Evolutionary conservation across 2,888 invertebrate species (phyloP).

Genomic region (Lithophane semibrunnea): DNA sequence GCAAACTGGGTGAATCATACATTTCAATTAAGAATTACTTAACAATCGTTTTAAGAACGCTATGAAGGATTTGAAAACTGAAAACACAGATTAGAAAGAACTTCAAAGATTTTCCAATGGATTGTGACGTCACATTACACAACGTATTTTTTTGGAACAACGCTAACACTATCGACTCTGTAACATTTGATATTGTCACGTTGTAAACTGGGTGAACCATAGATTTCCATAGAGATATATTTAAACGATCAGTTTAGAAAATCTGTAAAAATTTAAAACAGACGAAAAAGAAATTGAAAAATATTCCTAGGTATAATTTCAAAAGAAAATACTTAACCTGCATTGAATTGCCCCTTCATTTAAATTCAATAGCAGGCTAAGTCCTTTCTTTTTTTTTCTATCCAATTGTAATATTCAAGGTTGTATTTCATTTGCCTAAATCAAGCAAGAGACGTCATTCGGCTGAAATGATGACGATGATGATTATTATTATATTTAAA

Average conservation of each 20-base stretch:
- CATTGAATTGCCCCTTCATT: not conserved
- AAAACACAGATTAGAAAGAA: not conserved
- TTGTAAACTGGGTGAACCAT: not conserved
- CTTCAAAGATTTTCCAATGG: not conserved
- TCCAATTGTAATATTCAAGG: conserved; percentile 5
- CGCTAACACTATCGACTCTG: not conserved
- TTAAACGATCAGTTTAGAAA: not conserved
- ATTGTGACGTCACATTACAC: not conserved
- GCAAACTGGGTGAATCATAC: not conserved
- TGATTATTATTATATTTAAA: not conserved
- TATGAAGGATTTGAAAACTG: not conserved
- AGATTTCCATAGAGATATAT: not conserved
- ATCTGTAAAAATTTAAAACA: not conserved
- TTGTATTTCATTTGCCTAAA: not conserved
- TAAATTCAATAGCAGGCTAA: too few relatives aligned
- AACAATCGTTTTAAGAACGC: not conserved
- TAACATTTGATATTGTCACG: not conserved
- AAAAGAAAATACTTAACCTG: not conserved
- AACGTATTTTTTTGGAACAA: not conserved
- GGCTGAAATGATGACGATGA: too few relatives aligned
- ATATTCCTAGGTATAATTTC: not conserved
- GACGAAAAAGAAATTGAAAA: conserved; percentile 2
- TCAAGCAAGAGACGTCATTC: too few relatives aligned
- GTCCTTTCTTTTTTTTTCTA: too few relatives aligned
- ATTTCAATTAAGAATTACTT: not conserved